Percentiles rank a stretch among this genome's conserved stretches.
These are phyloP conservation scores for Agonopterix subpropinquella DNA, from an alignment of 2,888 invertebrate species.

Conservation along the genomic window DNA sequence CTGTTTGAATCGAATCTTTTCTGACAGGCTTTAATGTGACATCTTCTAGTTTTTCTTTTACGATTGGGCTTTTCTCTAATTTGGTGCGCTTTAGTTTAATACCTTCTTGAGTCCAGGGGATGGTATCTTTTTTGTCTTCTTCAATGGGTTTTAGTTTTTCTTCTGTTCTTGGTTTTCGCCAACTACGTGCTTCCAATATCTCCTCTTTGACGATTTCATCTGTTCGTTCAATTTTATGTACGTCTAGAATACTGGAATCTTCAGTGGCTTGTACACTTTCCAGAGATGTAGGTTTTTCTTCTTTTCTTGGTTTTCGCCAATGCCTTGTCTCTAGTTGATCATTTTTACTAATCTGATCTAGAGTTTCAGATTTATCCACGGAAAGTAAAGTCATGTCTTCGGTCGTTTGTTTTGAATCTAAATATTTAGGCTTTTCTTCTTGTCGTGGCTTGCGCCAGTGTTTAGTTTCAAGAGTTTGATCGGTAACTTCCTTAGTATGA, in stretches of 20 bases:
- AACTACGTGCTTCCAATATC: constrained; percentile 6
- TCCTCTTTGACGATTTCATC: constrained; percentile 4
- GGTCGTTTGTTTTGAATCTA: constrained; percentile 17
- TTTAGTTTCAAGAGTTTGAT: constrained; percentile 27
- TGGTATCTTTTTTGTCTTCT: constrained; percentile 45
- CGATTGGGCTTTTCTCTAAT: constrained; percentile 68
- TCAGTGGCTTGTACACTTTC: constrained; percentile 8
- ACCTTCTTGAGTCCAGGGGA: constrained; percentile 79
- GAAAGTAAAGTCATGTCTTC: constrained; percentile 27
- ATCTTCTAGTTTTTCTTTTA: constrained; percentile 72
- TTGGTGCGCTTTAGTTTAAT: constrained; percentile 77
- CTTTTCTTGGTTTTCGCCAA: constrained; percentile 44
- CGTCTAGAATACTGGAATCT: constrained; percentile 3
- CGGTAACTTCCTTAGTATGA: constrained; percentile 17
- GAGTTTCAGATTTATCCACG: constrained; percentile 9
- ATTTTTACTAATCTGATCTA: constrained; percentile 14
- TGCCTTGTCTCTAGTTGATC: constrained; percentile 24
- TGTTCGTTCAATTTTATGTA: constrained; percentile 13
- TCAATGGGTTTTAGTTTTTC: constrained; percentile 16
- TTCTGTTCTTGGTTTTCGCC: constrained; percentile 22
- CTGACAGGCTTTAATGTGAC: constrained; percentile 48
- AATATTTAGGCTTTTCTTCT: constrained; percentile 7
- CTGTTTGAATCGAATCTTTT: constrained; percentile 53
- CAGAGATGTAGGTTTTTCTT: constrained; percentile 17
- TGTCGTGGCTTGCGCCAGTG: constrained; percentile 38